Evolutionary conservation across 1,140 invertebrate genomes (phyloP).

Genomic region (Tetramorium alpestre): DNA sequence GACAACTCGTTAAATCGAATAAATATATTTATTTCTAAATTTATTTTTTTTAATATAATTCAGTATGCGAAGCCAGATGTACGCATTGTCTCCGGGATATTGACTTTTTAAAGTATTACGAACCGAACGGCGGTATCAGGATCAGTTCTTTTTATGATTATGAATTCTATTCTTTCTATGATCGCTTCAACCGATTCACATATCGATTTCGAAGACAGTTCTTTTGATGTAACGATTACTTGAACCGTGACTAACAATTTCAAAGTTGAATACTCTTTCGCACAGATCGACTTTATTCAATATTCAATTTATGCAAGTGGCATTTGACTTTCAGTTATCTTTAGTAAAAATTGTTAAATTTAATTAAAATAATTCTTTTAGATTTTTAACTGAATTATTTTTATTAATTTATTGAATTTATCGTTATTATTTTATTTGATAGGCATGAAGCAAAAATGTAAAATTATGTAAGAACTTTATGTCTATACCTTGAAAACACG

Average conservation of each 20-base stretch:
- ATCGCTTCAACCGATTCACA: neutral
- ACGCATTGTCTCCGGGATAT: neutral
- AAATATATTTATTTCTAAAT: neutral
- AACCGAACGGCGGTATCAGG: neutral
- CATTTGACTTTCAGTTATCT: slow-evolving; percentile 17
- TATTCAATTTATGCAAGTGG: neutral
- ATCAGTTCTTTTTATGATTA: neutral
- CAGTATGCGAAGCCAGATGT: neutral
- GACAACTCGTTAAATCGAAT: neutral
- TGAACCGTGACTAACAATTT: slow-evolving; percentile 1
- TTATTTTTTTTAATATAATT: neutral
- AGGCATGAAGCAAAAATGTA: neutral
- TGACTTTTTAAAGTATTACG: neutral
- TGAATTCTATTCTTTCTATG: neutral
- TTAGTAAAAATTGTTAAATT: neutral
- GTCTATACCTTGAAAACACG: neutral
- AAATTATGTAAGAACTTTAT: neutral
- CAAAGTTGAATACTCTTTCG: neutral
- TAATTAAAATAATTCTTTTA: neutral
- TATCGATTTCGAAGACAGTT: slow-evolving; percentile 11
- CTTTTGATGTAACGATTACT: neutral
- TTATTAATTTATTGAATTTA: slow-evolving; percentile 1
- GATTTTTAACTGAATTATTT: slow-evolving; percentile 12
- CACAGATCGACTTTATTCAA: neutral
- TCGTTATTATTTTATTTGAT: neutral